Percentiles rank a stretch among this genome's conserved stretches.
These are phyloP conservation scores for Drosophila eugracilis DNA, from an alignment of 1,140 invertebrate genomes.

Conservation along the genomic window DNA sequence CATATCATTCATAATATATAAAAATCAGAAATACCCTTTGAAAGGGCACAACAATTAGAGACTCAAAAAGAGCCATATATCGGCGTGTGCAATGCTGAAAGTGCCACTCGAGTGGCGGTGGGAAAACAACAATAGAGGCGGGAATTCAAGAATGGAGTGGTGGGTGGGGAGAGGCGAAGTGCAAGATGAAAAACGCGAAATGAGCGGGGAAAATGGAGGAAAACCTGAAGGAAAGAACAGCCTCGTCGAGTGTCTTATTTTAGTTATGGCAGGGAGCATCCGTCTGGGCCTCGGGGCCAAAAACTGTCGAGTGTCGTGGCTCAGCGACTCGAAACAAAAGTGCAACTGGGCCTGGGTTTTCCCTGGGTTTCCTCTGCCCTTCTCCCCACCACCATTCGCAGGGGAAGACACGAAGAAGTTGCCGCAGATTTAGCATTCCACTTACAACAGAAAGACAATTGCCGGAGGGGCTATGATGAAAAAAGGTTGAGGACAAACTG, in stretches of 20 bases:
- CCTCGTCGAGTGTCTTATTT: slow-evolving; percentile 67
- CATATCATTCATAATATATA: too few species aligned
- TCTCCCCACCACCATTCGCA: not conserved
- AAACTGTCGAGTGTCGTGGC: slow-evolving; percentile 42
- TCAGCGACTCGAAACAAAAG: slow-evolving; percentile 79
- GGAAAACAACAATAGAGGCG: slow-evolving; percentile 35
- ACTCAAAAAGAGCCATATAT: slow-evolving; percentile 5
- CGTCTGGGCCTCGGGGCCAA: slow-evolving; percentile 35
- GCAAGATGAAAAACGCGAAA: slow-evolving; percentile 11
- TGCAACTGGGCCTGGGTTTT: slow-evolving; percentile 29
- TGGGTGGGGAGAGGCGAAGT: not conserved
- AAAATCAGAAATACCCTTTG: too few species aligned
- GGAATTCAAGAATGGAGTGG: slow-evolving; percentile 24
- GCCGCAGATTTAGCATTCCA: slow-evolving; percentile 60
- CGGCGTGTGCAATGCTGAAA: slow-evolving; percentile 28
- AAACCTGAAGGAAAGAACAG: slow-evolving; percentile 14
- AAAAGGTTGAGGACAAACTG: slow-evolving; percentile 59
- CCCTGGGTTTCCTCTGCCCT: not conserved
- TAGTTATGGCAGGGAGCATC: slow-evolving; percentile 63
- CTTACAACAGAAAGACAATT: slow-evolving; percentile 63
- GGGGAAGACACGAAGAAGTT: slow-evolving; percentile 63
- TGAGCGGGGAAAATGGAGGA: slow-evolving; percentile 3
- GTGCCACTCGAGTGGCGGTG: slow-evolving; percentile 33
- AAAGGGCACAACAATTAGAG: slow-evolving; percentile 23
- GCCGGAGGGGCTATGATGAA: slow-evolving; percentile 20